phyloP scores from a whole-genome alignment of 2,888 invertebrate species.

The Digitonthophagus gazella region DNA sequence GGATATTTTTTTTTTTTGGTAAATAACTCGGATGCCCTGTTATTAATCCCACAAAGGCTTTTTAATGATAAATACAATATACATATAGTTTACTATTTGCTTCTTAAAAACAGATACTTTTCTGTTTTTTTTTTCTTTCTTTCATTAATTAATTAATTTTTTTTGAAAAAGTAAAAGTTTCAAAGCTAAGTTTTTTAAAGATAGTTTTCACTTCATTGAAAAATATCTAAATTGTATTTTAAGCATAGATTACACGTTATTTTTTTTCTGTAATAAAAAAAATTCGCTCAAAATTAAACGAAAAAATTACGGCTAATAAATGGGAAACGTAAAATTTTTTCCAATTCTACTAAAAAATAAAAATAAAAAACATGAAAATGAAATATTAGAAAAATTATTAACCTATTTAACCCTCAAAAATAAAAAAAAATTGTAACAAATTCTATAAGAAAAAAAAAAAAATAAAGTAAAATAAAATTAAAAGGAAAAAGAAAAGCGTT shows the following conservation, averaged over 20 bases:
- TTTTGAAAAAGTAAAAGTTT: slow-evolving; percentile 25
- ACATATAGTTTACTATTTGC: slow-evolving; percentile 44
- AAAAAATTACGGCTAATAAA: slow-evolving; percentile 7
- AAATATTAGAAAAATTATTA: not conserved
- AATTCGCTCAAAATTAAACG: slow-evolving; percentile 15
- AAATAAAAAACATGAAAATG: no score
- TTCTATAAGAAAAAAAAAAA: slow-evolving; percentile 9
- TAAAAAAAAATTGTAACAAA: slow-evolving; percentile 20
- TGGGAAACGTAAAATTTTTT: no score
- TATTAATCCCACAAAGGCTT: slow-evolving; percentile 46
- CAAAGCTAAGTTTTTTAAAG: slow-evolving; percentile 25
- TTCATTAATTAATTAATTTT: not conserved
- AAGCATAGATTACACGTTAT: slow-evolving; percentile 27
- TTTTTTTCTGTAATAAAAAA: slow-evolving; percentile 16
- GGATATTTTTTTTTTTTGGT: no score
- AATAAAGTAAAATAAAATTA: slow-evolving; percentile 10
- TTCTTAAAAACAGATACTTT: slow-evolving; percentile 40
- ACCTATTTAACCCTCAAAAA: slow-evolving; percentile 6
- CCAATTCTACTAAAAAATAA: no score
- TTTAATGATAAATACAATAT: slow-evolving; percentile 47
- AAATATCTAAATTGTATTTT: slow-evolving; percentile 30
- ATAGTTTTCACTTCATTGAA: slow-evolving; percentile 22
- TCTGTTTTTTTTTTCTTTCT: slow-evolving; percentile 17
- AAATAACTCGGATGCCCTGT: slow-evolving; percentile 46
- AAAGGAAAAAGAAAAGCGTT: slow-evolving; percentile 22